phyloP scores from a whole-genome alignment of 1,140 invertebrate genomes.

The Probaryconus sp. region DNA sequence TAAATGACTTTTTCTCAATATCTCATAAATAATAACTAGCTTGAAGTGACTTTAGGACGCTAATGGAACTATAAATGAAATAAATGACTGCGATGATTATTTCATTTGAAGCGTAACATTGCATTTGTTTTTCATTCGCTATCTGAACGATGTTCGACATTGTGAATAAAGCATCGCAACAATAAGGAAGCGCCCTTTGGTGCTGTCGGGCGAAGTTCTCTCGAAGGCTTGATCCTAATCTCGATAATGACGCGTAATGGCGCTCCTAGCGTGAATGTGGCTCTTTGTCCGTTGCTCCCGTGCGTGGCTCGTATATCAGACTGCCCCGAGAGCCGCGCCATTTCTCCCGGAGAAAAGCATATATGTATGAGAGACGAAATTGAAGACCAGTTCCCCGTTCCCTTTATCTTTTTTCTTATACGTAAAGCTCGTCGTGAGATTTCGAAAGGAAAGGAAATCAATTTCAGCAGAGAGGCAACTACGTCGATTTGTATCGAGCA shows the following conservation, averaged over 20 bases:
- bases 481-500: slow-evolving; percentile 6
- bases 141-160: slow-evolving; percentile 24
- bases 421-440: not conserved
- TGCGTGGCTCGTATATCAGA: slow-evolving; percentile 67
- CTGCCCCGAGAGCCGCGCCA: slow-evolving; percentile 64
- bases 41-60: too few relatives aligned
- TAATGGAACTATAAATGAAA: too few relatives aligned
- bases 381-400: slow-evolving; percentile 29
- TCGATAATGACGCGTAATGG: slow-evolving; percentile 79
- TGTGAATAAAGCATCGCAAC: slow-evolving; percentile 35
- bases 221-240: slow-evolving; percentile 76
- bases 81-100: slow-evolving; percentile 1
- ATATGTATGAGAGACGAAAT: slow-evolving; percentile 56
- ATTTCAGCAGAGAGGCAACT: slow-evolving; percentile 6
- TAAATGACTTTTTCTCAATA: too few relatives aligned
- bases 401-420: slow-evolving; percentile 40
- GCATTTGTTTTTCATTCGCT: slow-evolving; percentile 42
- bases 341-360: slow-evolving; percentile 69
- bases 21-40: too few relatives aligned
- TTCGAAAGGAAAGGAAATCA: slow-evolving; percentile 21
- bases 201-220: slow-evolving; percentile 41
- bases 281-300: slow-evolving; percentile 74
- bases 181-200: slow-evolving; percentile 49
- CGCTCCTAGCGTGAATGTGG: slow-evolving; percentile 76
- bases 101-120: slow-evolving; percentile 6